Evolutionary conservation across 2,113 vertebrate species (phyloP), one percentile per base, ranked within the genome.

Genomic region (Peromyscus leucopus): DNA sequence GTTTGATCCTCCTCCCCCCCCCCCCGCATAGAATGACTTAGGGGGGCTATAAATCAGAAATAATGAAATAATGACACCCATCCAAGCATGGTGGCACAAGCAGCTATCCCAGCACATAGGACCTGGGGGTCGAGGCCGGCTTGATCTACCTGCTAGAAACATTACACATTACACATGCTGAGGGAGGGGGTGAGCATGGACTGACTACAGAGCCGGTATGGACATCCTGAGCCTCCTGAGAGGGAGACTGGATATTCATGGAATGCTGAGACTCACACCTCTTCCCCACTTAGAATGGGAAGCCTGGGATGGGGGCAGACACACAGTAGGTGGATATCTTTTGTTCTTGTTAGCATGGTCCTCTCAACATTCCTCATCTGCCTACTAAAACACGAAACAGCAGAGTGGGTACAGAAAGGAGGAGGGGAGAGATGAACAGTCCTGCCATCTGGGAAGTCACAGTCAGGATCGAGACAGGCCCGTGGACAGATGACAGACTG

Each of bases 181-280:
- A n/a, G n/a, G 26, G 33, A 12, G 72, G 31, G 31, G 16, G 2
- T 21, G 59, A 8, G 28, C 48, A 31, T 11, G 69, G 46, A 22
- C 0, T 51, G 86, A 36, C 10, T 46, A 15, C 5, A 8, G 39
- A 63, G 67, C 0, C 0, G 61, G 39, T 0, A 9, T 0, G 36
- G 31, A 39, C 48, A 39, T 15, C 10, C 4, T 9, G 31, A 19
- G 69, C 1, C 1, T 42, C 51, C 21, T 13, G 24, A 55, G 22
- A 82, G 36, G 28, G 2, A 48, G 24, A 0, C 7, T 8, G 7
- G 72, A 11, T 2, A 39, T 51, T 46, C 24, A 0, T 5, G 4
- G 33, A 72, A 13, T 13, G 42, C 46, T 31, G 5, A 33, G 2
- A 10, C 17, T 39, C 17, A 55, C 55, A 61, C 12, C 48, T 76